phyloP scores from a whole-genome alignment of 2,888 invertebrate species.

The Dasypogon diadema region DNA sequence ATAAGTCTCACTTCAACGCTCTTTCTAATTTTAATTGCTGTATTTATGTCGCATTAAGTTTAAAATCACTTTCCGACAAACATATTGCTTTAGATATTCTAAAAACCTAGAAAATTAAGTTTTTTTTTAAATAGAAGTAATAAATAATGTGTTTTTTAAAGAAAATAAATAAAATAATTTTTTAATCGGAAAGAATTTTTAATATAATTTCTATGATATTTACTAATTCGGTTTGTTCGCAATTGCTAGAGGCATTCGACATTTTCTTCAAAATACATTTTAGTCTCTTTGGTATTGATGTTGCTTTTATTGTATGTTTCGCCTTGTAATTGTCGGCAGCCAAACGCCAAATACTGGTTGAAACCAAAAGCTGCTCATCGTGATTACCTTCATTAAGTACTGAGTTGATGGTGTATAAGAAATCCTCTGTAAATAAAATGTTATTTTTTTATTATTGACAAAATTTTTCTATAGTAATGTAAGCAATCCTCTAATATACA shows the following conservation, averaged over 20 bases:
- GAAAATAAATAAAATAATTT: not conserved
- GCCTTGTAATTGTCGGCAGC: conserved; percentile 64
- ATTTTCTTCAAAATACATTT: conserved; percentile 50
- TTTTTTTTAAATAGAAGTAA: conserved; percentile 1
- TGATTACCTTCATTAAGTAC: conserved; percentile 56
- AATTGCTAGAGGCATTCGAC: conserved; percentile 55
- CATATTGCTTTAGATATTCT: not conserved
- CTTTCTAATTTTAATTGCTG: conserved; percentile 10
- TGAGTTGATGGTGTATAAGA: conserved; percentile 48
- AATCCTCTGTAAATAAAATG: conserved; percentile 53
- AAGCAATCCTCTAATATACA: too few species aligned
- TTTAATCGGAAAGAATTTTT: conserved; percentile 59
- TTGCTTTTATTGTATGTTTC: conserved; percentile 63
- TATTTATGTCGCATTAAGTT: not conserved
- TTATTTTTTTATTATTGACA: too few species aligned
- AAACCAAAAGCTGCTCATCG: conserved; percentile 63
- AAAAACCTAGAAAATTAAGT: not conserved
- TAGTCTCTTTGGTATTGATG: conserved; percentile 62
- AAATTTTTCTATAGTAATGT: too few species aligned
- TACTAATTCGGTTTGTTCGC: conserved; percentile 58
- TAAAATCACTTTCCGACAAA: not conserved
- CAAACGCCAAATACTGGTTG: conserved; percentile 64
- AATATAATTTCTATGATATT: conserved; percentile 60
- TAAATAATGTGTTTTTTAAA: too few species aligned
- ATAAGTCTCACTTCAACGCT: not conserved